phyloP scores from a whole-genome alignment of 92 coral and sea anemone genomes.

The Plumapathes pennacea region DNA sequence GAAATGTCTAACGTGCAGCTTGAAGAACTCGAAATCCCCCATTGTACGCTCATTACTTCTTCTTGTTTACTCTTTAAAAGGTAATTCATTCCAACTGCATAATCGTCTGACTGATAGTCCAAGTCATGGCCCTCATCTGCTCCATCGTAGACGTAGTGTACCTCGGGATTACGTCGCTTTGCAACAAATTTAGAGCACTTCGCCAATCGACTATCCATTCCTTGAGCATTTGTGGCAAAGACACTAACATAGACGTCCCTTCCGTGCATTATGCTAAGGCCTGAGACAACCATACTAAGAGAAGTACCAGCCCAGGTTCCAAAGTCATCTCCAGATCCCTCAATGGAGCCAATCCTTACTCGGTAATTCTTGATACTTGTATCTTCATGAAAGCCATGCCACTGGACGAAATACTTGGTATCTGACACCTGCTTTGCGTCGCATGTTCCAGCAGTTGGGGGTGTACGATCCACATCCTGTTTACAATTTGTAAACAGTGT shows the following conservation, averaged over 20 bases:
- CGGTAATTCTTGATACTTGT: conserved; percentile 56
- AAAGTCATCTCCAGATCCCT: conserved; percentile 71
- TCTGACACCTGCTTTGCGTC: conserved; percentile 71
- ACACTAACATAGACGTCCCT: conserved; percentile 67
- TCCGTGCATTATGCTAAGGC: conserved; percentile 61
- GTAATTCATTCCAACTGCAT: conserved; percentile 55
- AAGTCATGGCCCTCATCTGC: conserved; percentile 24
- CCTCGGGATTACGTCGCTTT: conserved; percentile 53
- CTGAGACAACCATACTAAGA: conserved; percentile 34
- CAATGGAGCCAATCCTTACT: conserved; percentile 65
- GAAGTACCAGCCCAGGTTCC: conserved; percentile 54
- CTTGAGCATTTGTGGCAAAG: conserved; percentile 60
- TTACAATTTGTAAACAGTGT: conserved; percentile 50
- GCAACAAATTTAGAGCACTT: conserved; percentile 58
- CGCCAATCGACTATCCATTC: conserved; percentile 51
- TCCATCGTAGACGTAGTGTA: conserved; percentile 70
- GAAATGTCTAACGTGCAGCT: conserved; percentile 53
- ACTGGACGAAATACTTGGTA: conserved; percentile 63
- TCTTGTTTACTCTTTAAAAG: conserved; percentile 29
- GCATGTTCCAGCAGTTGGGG: conserved; percentile 67
- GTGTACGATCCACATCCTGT: conserved; percentile 39
- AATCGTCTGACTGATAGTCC: conserved; percentile 63
- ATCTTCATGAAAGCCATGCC: conserved; percentile 87
- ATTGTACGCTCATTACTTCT: conserved; percentile 49
- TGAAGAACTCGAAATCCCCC: conserved; percentile 65